Base-by-base conservation (phyloP, 2,113 vertebrate species). In the Abramis brama region DNA sequence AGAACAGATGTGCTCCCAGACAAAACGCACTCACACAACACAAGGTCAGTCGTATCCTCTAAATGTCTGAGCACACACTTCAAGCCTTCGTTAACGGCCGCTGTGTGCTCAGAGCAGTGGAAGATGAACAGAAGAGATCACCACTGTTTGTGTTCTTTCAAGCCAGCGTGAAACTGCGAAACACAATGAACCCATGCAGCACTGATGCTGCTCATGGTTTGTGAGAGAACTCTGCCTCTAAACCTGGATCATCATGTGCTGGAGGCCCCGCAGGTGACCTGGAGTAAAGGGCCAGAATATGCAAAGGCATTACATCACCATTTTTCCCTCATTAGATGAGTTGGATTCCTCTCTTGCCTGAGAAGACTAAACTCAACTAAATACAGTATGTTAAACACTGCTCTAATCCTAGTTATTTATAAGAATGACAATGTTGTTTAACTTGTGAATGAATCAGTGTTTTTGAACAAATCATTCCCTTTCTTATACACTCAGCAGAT, bases 1-100 rank as follows among this genome's bases (percentile, higher is more conserved):
- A 77, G 79, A 76, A 86, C 79, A 86, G 80, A 86, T 86, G 79
- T 76, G 71, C 30, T 83, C 45, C 45, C 78, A 74, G 71, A 76
- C 73, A 62, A 66, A 30, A 55, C 59, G 6, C 57, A 55, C 43
- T 25, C 70, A n/a, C 47, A 80, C 64, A 86, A 57, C 64, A 59
- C 84, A 57, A 62, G 64, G 77, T 80, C 84, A 80, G 60, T 62
- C 73, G 33, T 43, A 47, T 39, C 52, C 13, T 60, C 13, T 21
- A 71, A 59, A 36, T 62, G 77, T 86, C 83, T 66, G 74, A 50
- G 60, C 60, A 81, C 45, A 84, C n/a, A 52, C 39, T 47, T 45
- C 71, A 84, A 23, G 36, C 13, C 68, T 62, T 60, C 2, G 57
- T 75, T 45, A 47, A 74, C 7, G 10, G 79, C 45, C 33, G 19